phyloP scores from a whole-genome alignment of 1,140 invertebrate species.

The Drosophila chauvacae region DNA sequence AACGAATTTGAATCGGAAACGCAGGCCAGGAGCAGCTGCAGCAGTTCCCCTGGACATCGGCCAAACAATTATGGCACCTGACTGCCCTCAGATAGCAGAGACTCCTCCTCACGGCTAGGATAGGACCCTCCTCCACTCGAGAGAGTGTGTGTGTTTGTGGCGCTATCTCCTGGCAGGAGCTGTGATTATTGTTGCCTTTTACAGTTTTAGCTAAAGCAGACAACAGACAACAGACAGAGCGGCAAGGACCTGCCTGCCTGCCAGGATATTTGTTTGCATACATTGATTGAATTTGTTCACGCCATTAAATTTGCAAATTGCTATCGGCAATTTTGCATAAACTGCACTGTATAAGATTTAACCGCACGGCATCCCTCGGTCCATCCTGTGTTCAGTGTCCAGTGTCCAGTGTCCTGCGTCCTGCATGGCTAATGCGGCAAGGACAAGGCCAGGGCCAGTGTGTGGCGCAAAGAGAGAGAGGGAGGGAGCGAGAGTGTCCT shows the following conservation, averaged over 20 bases:
- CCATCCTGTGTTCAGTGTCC: background rate
- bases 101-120: background rate
- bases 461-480: background rate
- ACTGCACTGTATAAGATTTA: conserved; percentile 73
- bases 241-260: conserved; percentile 29
- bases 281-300: conserved; percentile 84
- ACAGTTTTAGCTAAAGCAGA: conserved; percentile 70
- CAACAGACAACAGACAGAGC: conserved; percentile 22
- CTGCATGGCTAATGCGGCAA: conserved; percentile 65
- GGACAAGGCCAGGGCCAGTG: conserved; percentile 35
- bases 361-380: conserved; percentile 39
- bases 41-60: conserved; percentile 40
- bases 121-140: background rate
- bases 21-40: conserved; percentile 33
- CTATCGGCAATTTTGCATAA: conserved; percentile 83
- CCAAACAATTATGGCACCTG: conserved; percentile 73
- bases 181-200: conserved; percentile 78
- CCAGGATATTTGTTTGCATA: conserved; percentile 79
- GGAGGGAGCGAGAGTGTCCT: conserved; percentile 1
- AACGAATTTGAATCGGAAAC: conserved; percentile 15
- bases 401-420: background rate
- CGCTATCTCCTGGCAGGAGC: conserved; percentile 52
- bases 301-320: conserved; percentile 84
- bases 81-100: conserved; percentile 60
- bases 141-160: background rate